Percentiles rank a stretch among this genome's conserved stretches.
Conservation (phyloP, 2,113 vertebrate species). For the Pelobates fuscus region DNA sequence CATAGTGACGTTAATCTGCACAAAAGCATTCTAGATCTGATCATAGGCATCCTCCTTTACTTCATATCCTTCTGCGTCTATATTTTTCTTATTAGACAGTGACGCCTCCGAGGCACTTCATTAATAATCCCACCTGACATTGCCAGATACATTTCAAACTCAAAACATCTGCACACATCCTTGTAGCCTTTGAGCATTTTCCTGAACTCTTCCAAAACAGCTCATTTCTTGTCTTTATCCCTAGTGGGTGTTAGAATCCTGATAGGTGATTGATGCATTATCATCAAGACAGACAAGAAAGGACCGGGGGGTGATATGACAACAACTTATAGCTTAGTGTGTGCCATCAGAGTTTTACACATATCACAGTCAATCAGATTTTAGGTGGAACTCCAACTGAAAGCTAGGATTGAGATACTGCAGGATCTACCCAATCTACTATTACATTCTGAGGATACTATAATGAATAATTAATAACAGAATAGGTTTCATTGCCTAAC, state of each 20-base stretch:
- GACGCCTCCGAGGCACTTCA: slow-evolving; percentile 34
- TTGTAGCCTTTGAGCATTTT: slow-evolving; percentile 30
- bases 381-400: neutral
- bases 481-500: too few species aligned
- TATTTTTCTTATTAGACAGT: slow-evolving; percentile 3
- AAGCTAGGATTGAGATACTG: too few species aligned
- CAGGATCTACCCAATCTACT: too few species aligned
- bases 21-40: neutral
- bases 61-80: neutral
- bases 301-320: slow-evolving; percentile 19
- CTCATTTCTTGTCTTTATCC: slow-evolving; percentile 31
- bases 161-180: slow-evolving; percentile 35
- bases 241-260: slow-evolving; percentile 6
- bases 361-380: neutral
- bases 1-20: neutral
- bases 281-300: slow-evolving; percentile 30
- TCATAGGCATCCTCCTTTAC: neutral
- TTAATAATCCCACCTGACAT: slow-evolving; percentile 46
- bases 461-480: too few species aligned
- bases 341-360: slow-evolving; percentile 8
- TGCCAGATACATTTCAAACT: slow-evolving; percentile 29
- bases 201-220: slow-evolving; percentile 8
- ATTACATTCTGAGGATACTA: too few species aligned
- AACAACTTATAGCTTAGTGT: slow-evolving; percentile 11
- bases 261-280: slow-evolving; percentile 38